Evolutionary conservation across 2,797 vertebrate species (phyloP).

Genomic region (Oreochromis grahami): DNA sequence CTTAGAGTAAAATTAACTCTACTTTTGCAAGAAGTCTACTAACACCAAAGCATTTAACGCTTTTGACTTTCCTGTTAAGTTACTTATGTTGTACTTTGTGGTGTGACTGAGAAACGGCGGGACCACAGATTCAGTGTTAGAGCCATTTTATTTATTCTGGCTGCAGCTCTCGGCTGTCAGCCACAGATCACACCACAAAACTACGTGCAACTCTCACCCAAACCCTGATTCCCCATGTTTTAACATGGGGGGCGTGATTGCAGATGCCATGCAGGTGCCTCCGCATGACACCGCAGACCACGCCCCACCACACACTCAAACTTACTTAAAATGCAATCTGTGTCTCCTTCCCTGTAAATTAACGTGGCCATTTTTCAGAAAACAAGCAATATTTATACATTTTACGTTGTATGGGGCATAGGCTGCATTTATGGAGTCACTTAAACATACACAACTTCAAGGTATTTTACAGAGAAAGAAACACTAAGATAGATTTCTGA

Average conservation of each 20-base stretch:
- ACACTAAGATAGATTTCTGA: neutral
- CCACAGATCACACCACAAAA: neutral
- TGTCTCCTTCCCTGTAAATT: neutral
- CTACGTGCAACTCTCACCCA: neutral
- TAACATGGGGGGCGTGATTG: neutral
- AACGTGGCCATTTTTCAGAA: neutral
- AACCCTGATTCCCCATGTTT: neutral
- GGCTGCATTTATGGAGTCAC: neutral
- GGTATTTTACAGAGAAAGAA: neutral
- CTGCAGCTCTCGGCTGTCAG: neutral
- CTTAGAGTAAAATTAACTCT: neutral
- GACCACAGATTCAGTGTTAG: neutral
- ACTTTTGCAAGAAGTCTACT: neutral
- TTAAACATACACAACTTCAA: neutral
- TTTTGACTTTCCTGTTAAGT: neutral
- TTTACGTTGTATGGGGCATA: fast-evolving
- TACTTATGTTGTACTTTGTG: neutral
- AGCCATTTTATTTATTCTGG: neutral
- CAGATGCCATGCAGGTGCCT: neutral
- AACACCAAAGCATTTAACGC: neutral
- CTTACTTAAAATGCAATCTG: neutral
- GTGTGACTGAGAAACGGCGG: neutral
- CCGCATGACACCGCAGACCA: neutral
- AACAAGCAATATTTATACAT: neutral
- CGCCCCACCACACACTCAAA: too few species aligned